Percentiles rank a stretch among this genome's conserved stretches.
Evolutionary conservation across 2,888 invertebrate genomes (phyloP).

Genomic region (Leptinotarsa tumamoca): DNA sequence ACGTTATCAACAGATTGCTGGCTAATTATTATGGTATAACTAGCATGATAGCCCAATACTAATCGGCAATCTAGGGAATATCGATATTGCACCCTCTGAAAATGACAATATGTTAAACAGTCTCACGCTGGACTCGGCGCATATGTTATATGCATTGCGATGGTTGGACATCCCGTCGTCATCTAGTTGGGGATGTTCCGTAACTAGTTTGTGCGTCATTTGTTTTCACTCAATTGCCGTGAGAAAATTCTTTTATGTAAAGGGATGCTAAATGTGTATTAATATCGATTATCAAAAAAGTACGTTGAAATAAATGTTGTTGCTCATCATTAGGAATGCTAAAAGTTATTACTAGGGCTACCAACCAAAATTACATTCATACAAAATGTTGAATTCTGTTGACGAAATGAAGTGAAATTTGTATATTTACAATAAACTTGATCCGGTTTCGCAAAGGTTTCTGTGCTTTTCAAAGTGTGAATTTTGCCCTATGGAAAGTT

Average conservation of each 20-base stretch:
- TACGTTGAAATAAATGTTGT: neutral
- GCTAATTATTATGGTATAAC: slow-evolving; percentile 41
- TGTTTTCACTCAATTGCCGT: slow-evolving; percentile 30
- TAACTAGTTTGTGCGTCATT: slow-evolving; percentile 29
- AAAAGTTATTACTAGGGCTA: too few species aligned
- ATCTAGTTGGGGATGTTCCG: slow-evolving; percentile 29
- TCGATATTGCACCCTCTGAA: slow-evolving; percentile 25
- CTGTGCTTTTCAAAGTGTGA: too few species aligned
- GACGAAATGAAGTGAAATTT: too few species aligned
- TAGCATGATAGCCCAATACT: slow-evolving; percentile 29
- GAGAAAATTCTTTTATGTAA: slow-evolving; percentile 18
- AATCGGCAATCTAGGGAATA: slow-evolving; percentile 34
- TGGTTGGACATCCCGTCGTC: slow-evolving; percentile 31
- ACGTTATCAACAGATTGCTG: slow-evolving; percentile 43
- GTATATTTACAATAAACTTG: too few species aligned
- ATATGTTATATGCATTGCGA: slow-evolving; percentile 32
- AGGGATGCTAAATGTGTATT: neutral
- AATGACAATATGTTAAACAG: slow-evolving; percentile 28
- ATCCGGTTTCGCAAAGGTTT: too few species aligned
- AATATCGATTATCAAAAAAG: neutral
- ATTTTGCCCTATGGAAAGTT: too few species aligned
- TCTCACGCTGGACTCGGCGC: slow-evolving; percentile 34
- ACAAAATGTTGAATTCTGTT: too few species aligned
- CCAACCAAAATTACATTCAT: too few species aligned
- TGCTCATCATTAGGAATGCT: too few species aligned